Conservation (phyloP, 2,888 invertebrate species). For the Oxyteleia sp. region DNA sequence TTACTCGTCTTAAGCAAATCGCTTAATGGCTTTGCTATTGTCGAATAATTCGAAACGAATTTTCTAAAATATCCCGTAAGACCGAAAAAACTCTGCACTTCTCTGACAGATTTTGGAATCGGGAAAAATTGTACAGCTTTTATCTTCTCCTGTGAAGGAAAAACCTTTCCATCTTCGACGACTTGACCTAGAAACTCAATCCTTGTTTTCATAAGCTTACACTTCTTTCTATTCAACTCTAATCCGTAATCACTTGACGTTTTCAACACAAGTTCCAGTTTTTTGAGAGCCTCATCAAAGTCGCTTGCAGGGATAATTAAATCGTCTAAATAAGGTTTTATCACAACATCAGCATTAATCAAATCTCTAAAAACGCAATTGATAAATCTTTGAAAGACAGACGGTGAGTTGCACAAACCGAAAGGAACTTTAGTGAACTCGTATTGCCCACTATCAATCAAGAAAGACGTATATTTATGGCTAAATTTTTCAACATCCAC, state of each 20-base stretch:
- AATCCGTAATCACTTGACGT: constrained; percentile 42
- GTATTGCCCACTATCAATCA: constrained; percentile 44
- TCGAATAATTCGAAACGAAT: constrained; percentile 18
- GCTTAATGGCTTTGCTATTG: constrained; percentile 33
- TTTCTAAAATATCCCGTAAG: constrained; percentile 61
- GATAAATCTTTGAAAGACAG: constrained; percentile 42
- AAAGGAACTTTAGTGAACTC: constrained; percentile 48
- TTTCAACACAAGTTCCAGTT: constrained; percentile 63
- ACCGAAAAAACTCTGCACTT: constrained; percentile 52
- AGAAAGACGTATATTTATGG: constrained; percentile 52
- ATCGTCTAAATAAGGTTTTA: constrained; percentile 43
- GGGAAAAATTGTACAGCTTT: constrained; percentile 43
- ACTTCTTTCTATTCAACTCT: constrained; percentile 35
- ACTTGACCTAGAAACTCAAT: constrained; percentile 49
- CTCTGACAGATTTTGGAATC: constrained; percentile 2
- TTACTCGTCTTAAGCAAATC: constrained; percentile 34
- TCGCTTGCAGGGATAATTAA: constrained; percentile 23
- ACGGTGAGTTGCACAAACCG: constrained; percentile 48
- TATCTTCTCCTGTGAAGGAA: constrained; percentile 42
- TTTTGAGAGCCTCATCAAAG: constrained; percentile 27
- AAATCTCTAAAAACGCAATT: constrained; percentile 36
- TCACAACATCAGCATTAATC: constrained; percentile 11
- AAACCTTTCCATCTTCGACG: constrained; percentile 36
- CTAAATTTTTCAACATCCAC: constrained; percentile 36
- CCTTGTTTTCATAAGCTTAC: constrained; percentile 32